A percentile compares a stretch with the other conserved stretches of the same genome.
Evolutionary conservation across 2,797 vertebrate species (phyloP).

Genomic region (Bufotes viridis): DNA sequence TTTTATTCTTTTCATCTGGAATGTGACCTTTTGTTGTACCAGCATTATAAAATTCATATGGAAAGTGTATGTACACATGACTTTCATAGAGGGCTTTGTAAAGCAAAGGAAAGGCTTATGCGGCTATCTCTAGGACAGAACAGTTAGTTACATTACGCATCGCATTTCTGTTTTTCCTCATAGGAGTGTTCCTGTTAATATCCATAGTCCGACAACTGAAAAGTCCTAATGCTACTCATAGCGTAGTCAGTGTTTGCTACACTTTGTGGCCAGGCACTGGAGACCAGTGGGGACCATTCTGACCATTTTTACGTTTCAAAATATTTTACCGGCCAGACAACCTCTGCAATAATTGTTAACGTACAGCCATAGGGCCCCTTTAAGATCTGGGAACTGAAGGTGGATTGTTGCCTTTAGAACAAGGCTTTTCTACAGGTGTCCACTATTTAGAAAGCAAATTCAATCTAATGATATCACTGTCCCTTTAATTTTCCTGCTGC

Average conservation of each 20-base stretch:
- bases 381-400: neutral
- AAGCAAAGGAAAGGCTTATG: no score
- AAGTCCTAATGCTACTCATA: neutral
- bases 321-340: no score
- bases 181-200: neutral
- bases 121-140: no score
- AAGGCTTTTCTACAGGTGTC: neutral
- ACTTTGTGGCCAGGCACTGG: no score
- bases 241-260: neutral
- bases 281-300: no score
- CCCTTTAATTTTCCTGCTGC: slow-evolving; percentile 47
- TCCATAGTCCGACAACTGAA: neutral
- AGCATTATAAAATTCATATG: no score
- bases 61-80: no score
- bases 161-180: neutral
- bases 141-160: no score
- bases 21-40: no score
- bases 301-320: no score
- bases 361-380: neutral
- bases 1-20: neutral
- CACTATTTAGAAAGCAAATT: neutral
- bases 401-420: neutral
- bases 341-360: neutral
- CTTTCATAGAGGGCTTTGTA: no score
- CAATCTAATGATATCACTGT: neutral